These are phyloP conservation scores for Notarius lentiginosus DNA, from an alignment of 2,113 vertebrate genomes.

Conservation along the genomic window DNA sequence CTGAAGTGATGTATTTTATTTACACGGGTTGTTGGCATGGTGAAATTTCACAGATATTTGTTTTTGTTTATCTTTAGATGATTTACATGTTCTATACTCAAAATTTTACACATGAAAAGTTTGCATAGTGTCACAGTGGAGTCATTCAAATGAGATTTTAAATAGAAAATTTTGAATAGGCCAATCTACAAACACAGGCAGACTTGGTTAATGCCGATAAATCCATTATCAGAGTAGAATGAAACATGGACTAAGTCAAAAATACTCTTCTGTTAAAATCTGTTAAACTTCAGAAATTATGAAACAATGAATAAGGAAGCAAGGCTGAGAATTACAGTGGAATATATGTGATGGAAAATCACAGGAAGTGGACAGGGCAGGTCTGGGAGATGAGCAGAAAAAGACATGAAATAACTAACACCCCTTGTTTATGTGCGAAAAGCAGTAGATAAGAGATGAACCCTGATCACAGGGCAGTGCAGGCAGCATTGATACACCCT, in stretches of 20 bases:
- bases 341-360: neutral
- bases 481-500: neutral
- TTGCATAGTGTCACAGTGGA: neutral
- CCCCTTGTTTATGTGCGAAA: neutral
- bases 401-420: neutral
- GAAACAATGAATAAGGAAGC: neutral
- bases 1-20: neutral
- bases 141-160: neutral
- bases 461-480: neutral
- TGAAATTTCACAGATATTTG: neutral
- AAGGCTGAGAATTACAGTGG: neutral
- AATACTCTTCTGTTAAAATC: neutral
- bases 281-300: neutral
- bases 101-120: neutral
- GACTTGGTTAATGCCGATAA: neutral
- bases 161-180: neutral
- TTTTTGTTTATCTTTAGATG: neutral
- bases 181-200: neutral
- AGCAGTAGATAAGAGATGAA: slow-evolving; percentile 2
- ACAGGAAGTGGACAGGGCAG: neutral
- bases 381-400: neutral
- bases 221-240: neutral
- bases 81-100: neutral
- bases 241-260: neutral
- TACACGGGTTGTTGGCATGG: neutral